Evolutionary conservation across 2,888 invertebrate species (phyloP).

Genomic region (Capitulum mitella): DNA sequence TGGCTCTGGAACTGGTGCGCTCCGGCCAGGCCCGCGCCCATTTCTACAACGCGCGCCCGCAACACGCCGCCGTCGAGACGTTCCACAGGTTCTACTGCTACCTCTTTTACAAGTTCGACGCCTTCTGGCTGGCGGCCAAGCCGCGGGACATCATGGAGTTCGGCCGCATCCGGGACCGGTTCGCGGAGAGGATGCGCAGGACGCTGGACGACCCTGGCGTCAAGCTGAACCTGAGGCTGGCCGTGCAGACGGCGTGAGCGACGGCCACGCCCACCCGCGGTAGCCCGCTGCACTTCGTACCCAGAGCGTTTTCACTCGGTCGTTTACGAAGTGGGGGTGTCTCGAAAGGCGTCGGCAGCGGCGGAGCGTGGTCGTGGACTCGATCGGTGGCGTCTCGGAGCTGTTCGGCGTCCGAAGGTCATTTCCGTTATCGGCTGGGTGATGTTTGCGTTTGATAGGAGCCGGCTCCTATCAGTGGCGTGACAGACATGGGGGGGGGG

Average conservation of each 20-base stretch:
- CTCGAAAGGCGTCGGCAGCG: too few species aligned
- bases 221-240: conserved; percentile 69
- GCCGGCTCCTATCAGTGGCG: too few species aligned
- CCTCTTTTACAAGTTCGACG: conserved; percentile 87
- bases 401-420: too few species aligned
- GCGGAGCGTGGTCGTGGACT: too few species aligned
- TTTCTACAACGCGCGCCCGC: conserved; percentile 67
- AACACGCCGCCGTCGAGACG: conserved; percentile 46
- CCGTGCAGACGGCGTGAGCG: conserved; percentile 60
- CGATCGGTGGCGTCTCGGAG: too few species aligned
- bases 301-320: too few species aligned
- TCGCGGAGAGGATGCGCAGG: conserved; percentile 64
- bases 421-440: too few species aligned
- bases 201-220: conserved; percentile 61
- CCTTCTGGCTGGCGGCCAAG: conserved; percentile 84
- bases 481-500: too few species aligned
- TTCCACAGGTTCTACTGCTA: conserved; percentile 93
- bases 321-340: too few species aligned
- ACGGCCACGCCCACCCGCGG: too few species aligned
- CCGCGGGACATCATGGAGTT: conserved; percentile 95
- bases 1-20: conserved; percentile 73
- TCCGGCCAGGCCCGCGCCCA: conserved; percentile 80
- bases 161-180: conserved; percentile 73
- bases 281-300: too few species aligned
- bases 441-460: too few species aligned